Percentiles rank a stretch among this genome's conserved stretches.
These are phyloP conservation scores for Phaethon lepturus DNA, from an alignment of 2,113 vertebrate species.

Conservation along the genomic window DNA sequence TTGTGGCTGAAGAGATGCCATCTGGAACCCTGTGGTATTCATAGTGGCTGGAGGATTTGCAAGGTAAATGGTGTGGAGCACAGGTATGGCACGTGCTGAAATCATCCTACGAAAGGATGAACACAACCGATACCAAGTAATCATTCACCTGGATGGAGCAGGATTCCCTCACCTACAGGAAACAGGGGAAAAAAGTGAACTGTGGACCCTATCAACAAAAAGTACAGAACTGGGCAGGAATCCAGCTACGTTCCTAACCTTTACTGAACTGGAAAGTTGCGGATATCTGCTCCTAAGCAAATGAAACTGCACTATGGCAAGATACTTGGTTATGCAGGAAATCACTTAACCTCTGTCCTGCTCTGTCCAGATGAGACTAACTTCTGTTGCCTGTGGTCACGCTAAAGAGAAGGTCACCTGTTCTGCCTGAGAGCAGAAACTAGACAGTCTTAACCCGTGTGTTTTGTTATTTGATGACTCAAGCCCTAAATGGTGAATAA, in stretches of 20 bases:
- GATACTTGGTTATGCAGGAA: not conserved
- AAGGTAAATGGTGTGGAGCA: not conserved
- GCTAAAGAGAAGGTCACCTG: constrained; percentile 22
- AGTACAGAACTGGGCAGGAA: not conserved
- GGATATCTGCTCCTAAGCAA: not conserved
- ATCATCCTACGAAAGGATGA: not conserved
- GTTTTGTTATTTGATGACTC: constrained; percentile 39
- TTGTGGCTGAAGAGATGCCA: not conserved
- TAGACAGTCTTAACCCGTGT: not conserved
- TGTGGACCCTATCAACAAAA: not conserved
- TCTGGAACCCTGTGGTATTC: not conserved
- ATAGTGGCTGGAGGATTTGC: not conserved
- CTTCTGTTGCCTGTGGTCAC: not conserved
- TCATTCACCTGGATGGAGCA: not conserved
- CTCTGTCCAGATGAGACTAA: not conserved
- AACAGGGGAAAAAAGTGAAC: not conserved
- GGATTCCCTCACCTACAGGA: not conserved
- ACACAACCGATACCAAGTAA: accelerated
- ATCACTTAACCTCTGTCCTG: not conserved
- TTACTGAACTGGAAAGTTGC: not conserved
- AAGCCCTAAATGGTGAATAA: constrained; percentile 11
- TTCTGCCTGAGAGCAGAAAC: constrained; percentile 27
- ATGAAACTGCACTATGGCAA: not conserved
- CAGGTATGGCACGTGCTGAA: accelerated
- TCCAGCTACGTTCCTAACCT: accelerated